Conservation (phyloP, 2,888 invertebrate genomes). For the Agrochola circellaris region DNA sequence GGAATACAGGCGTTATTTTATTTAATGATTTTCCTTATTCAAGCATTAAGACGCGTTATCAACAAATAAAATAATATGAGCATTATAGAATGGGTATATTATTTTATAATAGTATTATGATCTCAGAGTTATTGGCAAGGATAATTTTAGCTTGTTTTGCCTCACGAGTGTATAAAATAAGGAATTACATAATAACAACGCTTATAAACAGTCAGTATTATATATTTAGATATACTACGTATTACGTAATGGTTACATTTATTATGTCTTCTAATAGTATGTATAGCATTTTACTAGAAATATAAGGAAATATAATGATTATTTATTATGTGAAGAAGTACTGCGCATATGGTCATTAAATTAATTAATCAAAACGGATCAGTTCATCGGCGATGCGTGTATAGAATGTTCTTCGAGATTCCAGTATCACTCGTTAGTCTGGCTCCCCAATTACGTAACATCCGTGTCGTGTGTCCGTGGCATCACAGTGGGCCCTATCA, state of each 20-base stretch:
- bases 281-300: background rate
- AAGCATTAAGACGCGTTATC: constrained; percentile 2
- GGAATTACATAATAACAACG: constrained; percentile 13
- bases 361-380: background rate
- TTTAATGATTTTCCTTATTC: constrained; percentile 36
- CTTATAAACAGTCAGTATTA: background rate
- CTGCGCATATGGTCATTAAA: constrained; percentile 5
- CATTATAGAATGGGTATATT: background rate
- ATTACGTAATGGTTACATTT: background rate
- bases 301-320: constrained; percentile 14
- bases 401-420: background rate
- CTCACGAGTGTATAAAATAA: constrained; percentile 5
- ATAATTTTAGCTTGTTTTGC: constrained; percentile 32
- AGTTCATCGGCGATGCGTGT: background rate
- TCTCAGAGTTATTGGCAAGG: constrained; percentile 3
- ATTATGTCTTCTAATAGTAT: background rate
- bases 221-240: background rate
- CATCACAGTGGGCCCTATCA: no score
- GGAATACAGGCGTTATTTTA: no score
- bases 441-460: background rate
- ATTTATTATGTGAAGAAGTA: background rate
- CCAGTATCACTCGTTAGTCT: background rate
- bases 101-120: constrained; percentile 15
- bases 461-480: no score
- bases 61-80: background rate